These are phyloP conservation scores for Drosophila nasuta DNA, from an alignment of 1,140 invertebrate species.

Conservation along the genomic window DNA sequence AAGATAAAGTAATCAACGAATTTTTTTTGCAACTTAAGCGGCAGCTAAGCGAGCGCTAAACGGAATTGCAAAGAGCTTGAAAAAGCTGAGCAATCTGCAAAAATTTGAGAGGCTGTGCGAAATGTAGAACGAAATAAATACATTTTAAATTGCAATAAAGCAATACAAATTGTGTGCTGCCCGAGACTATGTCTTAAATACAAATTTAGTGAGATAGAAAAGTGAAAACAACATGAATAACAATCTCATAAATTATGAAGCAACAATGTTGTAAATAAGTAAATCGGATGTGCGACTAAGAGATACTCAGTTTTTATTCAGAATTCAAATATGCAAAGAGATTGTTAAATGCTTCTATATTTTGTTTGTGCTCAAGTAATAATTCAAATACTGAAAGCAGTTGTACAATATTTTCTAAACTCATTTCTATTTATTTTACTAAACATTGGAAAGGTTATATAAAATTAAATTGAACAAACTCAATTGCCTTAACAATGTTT, in stretches of 20 bases:
- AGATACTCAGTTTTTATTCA: not conserved
- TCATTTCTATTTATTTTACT: too few relatives aligned
- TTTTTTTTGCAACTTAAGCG: constrained; percentile 44
- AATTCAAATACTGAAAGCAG: too few relatives aligned
- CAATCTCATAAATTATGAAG: not conserved
- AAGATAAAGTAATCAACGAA: constrained; percentile 64
- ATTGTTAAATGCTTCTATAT: too few relatives aligned
- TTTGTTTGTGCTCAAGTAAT: too few relatives aligned
- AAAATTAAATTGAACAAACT: too few relatives aligned
- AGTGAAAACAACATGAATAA: not conserved
- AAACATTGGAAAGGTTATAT: too few relatives aligned
- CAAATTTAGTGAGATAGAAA: not conserved
- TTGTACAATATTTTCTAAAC: too few relatives aligned
- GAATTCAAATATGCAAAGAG: not conserved
- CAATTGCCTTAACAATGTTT: too few relatives aligned
- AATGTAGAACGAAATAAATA: not conserved
- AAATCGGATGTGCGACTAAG: not conserved
- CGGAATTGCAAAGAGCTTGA: constrained; percentile 31
- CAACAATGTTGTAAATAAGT: not conserved
- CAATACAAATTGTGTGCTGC: not conserved
- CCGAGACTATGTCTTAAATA: not conserved
- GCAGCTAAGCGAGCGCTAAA: constrained; percentile 37
- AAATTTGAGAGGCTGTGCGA: not conserved
- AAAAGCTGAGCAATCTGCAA: constrained; percentile 23
- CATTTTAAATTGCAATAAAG: not conserved